Evolutionary conservation across 2,113 vertebrate species (phyloP).

Genomic region (Crypturellus undulatus): DNA sequence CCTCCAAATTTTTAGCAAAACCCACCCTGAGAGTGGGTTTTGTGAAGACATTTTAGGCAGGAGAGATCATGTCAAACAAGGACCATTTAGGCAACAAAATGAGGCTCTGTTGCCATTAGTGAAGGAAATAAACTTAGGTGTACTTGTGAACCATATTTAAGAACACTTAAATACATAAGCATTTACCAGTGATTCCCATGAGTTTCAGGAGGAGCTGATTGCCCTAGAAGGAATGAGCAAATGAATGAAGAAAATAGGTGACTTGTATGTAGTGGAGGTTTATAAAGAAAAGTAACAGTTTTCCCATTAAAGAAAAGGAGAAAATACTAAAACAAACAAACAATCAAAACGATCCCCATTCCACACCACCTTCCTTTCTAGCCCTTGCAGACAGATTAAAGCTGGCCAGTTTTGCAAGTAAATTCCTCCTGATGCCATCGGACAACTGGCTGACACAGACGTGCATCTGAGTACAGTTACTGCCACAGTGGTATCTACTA

Average conservation of each 20-base stretch:
- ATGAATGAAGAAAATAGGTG: neutral
- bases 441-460: neutral
- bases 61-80: neutral
- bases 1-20: neutral
- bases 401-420: neutral
- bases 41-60: neutral
- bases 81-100: neutral
- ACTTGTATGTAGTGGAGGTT: fast-evolving
- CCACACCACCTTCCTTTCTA: neutral
- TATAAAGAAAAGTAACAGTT: neutral
- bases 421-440: neutral
- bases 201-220: neutral
- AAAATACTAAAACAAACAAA: neutral
- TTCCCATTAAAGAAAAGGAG: neutral
- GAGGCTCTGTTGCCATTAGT: neutral
- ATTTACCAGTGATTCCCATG: neutral
- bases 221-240: neutral
- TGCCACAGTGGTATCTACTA: fast-evolving
- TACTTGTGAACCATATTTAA: neutral
- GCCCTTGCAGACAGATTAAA: conserved; percentile 5
- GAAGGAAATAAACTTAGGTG: neutral
- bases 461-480: neutral
- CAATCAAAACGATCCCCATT: neutral
- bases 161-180: neutral
- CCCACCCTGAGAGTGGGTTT: neutral